Evolutionary conservation across 2,113 vertebrate genomes (phyloP).

Genomic region (Ictalurus punctatus): DNA sequence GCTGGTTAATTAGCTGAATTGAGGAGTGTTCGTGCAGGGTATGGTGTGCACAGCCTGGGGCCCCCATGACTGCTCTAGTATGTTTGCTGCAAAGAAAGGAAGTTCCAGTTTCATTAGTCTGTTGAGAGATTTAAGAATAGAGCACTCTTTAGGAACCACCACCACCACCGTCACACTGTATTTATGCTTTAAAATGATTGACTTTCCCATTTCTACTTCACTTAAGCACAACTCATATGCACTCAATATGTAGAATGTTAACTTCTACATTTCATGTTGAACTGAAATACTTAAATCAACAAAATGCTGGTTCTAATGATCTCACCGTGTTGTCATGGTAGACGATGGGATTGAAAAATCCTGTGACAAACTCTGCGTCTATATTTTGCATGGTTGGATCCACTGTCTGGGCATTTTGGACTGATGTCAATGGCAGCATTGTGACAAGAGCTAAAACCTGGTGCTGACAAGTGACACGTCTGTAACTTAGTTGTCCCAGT

Average conservation of each 20-base stretch:
- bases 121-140: background rate
- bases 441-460: slow-evolving; percentile 47
- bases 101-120: background rate
- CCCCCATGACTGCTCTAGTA: background rate
- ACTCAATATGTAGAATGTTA: slow-evolving; percentile 19
- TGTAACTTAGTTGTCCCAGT: slow-evolving; percentile 39
- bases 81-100: slow-evolving; percentile 4
- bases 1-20: background rate
- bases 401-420: slow-evolving; percentile 63
- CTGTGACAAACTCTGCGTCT: slow-evolving; percentile 67
- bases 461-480: slow-evolving; percentile 57
- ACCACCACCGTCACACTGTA: background rate
- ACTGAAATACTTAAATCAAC: slow-evolving; percentile 65
- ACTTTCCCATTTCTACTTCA: background rate
- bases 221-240: background rate
- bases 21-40: background rate
- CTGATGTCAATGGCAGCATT: slow-evolving; percentile 56
- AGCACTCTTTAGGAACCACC: background rate
- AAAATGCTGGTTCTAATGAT: slow-evolving; percentile 55
- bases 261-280: slow-evolving; percentile 45
- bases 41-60: background rate
- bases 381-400: slow-evolving; percentile 66
- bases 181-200: background rate
- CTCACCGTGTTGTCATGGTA: slow-evolving; percentile 55
- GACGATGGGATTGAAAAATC: slow-evolving; percentile 49